These are phyloP conservation scores for Ceyx margarethae DNA, from an alignment of 2,113 vertebrate species.

Conservation along the genomic window DNA sequence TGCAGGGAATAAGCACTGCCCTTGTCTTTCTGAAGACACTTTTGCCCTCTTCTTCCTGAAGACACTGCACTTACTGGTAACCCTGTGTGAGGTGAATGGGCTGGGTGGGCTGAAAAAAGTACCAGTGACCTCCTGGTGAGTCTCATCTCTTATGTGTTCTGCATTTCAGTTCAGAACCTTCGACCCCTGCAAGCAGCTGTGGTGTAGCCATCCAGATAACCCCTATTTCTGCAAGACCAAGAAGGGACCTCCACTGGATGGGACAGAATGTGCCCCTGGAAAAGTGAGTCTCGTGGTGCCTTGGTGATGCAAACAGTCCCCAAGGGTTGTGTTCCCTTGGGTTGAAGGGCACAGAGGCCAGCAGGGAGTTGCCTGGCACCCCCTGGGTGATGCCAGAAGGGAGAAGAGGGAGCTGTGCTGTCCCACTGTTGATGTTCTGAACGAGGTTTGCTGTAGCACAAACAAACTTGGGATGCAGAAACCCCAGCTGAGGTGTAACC, in stretches of 20 bases:
- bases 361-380: not conserved
- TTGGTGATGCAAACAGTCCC: rapidly evolving
- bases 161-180: constrained; percentile 91
- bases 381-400: no score
- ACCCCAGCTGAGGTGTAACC: not conserved
- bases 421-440: not conserved
- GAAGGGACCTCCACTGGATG: constrained; percentile 96
- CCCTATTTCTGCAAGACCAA: constrained; percentile 99
- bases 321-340: rapidly evolving
- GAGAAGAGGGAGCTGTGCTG: not conserved
- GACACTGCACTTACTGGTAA: not conserved
- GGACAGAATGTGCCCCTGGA: constrained; percentile 91
- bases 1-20: not conserved
- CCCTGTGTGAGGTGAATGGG: not conserved
- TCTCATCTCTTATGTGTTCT: not conserved
- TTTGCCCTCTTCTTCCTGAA: not conserved
- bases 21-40: not conserved
- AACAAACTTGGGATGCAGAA: not conserved
- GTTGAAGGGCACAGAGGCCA: not conserved
- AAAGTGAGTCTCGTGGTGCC: constrained; percentile 77
- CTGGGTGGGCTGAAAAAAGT: not conserved
- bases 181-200: constrained; percentile 96
- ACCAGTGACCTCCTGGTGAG: not conserved
- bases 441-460: rapidly evolving
- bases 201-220: constrained; percentile 98